phyloP scores from a whole-genome alignment of 2,888 invertebrate genomes.

The Phrixothrix hirtus region DNA sequence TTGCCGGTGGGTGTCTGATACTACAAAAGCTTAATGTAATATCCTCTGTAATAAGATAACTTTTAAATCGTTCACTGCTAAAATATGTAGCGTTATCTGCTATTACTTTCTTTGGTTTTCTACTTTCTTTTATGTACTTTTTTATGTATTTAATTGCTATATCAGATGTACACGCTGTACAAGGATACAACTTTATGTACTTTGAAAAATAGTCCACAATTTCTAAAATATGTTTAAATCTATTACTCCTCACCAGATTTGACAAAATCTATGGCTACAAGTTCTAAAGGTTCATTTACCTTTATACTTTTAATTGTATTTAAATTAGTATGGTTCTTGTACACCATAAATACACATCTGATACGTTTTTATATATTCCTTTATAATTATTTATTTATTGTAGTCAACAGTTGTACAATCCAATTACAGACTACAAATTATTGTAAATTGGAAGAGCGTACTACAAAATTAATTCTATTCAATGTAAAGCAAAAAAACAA shows the following conservation, averaged over 20 bases:
- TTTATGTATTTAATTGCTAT: not conserved
- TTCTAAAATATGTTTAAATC: not conserved
- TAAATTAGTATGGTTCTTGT: conserved; percentile 2
- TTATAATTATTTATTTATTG: too few species aligned
- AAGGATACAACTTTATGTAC: too few species aligned
- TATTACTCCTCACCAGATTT: not conserved
- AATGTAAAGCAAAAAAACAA: too few species aligned
- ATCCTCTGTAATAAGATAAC: too few species aligned
- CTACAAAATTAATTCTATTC: too few species aligned
- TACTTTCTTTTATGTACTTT: not conserved
- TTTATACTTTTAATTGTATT: not conserved
- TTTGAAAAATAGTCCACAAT: not conserved
- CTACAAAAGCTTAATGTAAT: too few species aligned
- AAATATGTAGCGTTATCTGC: conserved; percentile 2
- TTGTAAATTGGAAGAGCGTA: too few species aligned
- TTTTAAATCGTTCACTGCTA: too few species aligned
- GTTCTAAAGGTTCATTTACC: not conserved
- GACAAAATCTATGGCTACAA: not conserved
- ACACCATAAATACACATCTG: not conserved
- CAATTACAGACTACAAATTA: too few species aligned
- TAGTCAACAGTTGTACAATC: too few species aligned
- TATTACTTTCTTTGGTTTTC: not conserved
- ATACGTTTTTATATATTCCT: not conserved
- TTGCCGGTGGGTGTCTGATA: too few species aligned
- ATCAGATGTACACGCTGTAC: too few species aligned